Percentiles rank a stretch among this genome's conserved stretches.
phyloP scores from a whole-genome alignment of 2,888 invertebrate genomes.

The Taphrorychus bicolor region DNA sequence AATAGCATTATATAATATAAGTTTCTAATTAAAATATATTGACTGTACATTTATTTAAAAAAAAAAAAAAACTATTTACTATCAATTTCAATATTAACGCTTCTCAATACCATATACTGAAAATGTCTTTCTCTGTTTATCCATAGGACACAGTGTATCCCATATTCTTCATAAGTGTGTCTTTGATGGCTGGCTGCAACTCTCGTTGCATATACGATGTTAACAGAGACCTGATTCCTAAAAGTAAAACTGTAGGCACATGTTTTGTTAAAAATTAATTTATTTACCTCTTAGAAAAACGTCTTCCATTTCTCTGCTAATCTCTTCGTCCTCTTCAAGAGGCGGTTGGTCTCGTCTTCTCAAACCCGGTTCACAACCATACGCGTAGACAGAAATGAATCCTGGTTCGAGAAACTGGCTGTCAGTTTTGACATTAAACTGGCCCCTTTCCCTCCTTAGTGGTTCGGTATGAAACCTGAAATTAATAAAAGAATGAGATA shows the following conservation, averaged over 20 bases:
- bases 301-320: constrained; percentile 83
- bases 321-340: constrained; percentile 65
- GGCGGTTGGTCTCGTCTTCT: constrained; percentile 46
- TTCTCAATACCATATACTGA: neutral
- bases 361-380: constrained; percentile 71
- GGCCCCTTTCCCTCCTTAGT: constrained; percentile 70
- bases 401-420: constrained; percentile 86
- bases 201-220: constrained; percentile 86
- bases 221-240: constrained; percentile 71
- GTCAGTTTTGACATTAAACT: constrained; percentile 78
- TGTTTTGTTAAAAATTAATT: neutral
- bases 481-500: constrained; percentile 10
- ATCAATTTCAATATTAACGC: neutral
- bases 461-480: constrained; percentile 73
- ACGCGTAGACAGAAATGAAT: constrained; percentile 85
- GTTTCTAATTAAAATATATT: too few species aligned
- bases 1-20: too few species aligned
- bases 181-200: constrained; percentile 83
- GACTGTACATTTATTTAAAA: too few species aligned
- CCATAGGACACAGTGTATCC: constrained; percentile 88
- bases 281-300: constrained; percentile 84
- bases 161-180: constrained; percentile 86
- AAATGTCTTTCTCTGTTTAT: constrained; percentile 48
- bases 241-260: too few species aligned
- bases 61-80: too few species aligned